A percentile compares a stretch with the other conserved stretches of the same genome.
These are phyloP conservation scores for Meteorus sp. DNA, from an alignment of 1,140 invertebrate genomes.

Conservation along the genomic window DNA sequence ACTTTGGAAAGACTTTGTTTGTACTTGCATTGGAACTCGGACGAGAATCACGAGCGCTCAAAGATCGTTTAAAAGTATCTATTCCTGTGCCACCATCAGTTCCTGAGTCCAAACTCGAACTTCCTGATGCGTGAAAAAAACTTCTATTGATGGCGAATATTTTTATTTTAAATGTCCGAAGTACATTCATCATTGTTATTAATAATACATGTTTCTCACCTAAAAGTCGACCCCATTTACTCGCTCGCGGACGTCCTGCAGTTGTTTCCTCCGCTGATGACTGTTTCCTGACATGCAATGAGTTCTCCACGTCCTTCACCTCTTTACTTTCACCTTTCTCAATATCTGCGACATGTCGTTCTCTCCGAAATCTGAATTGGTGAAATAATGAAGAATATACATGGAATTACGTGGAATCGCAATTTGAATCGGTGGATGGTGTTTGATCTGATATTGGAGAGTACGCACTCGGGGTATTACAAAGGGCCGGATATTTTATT, in stretches of 20 bases:
- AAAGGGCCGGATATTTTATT: constrained; percentile 22
- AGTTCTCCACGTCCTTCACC: constrained; percentile 51
- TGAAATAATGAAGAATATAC: constrained; percentile 32
- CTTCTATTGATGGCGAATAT: constrained; percentile 6
- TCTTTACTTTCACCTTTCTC: constrained; percentile 66
- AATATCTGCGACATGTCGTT: constrained; percentile 61
- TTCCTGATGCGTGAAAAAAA: constrained; percentile 44
- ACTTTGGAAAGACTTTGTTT: constrained; percentile 75
- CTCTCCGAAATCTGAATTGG: constrained; percentile 51
- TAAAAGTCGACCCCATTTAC: constrained; percentile 80
- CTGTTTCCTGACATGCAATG: constrained; percentile 64
- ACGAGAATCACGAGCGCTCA: constrained; percentile 69
- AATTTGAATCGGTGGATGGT: too few species aligned
- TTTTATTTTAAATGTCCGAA: constrained; percentile 4
- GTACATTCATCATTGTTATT: too few species aligned
- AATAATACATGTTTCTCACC: too few species aligned
- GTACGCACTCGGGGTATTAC: constrained; percentile 23
- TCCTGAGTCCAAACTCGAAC: constrained; percentile 70
- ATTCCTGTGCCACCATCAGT: constrained; percentile 56
- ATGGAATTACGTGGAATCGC: too few species aligned
- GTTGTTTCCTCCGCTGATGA: constrained; percentile 61
- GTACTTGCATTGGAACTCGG: constrained; percentile 61
- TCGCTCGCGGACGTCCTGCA: constrained; percentile 57
- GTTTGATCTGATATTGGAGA: too few species aligned
- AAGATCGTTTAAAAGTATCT: constrained; percentile 68